Conservation (phyloP, 2,113 vertebrate genomes). For the Hippocampus guttulatus region DNA sequence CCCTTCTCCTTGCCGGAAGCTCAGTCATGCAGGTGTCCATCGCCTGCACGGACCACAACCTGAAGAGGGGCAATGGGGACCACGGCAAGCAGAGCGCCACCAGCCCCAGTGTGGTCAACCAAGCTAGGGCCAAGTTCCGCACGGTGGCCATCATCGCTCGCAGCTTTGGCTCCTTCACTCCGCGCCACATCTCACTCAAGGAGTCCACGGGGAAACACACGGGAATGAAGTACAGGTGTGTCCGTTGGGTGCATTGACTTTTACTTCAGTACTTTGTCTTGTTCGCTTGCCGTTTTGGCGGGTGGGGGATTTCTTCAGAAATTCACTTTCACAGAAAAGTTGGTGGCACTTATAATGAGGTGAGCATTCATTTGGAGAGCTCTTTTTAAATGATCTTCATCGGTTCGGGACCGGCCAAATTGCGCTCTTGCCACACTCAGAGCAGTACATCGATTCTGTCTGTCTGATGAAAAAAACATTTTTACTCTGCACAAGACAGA, state of each 20-base stretch:
- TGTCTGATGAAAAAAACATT: no score
- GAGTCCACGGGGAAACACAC: constrained; percentile 98
- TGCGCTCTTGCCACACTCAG: no score
- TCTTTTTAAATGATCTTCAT: background rate
- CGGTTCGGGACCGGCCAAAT: no score
- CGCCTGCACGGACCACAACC: constrained; percentile 95
- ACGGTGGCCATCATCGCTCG: constrained; percentile 97
- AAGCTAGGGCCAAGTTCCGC: constrained; percentile 91
- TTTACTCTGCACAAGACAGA: no score
- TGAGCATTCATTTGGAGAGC: no score
- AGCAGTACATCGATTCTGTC: no score
- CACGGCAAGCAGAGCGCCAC: constrained; percentile 89
- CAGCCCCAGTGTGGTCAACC: constrained; percentile 90
- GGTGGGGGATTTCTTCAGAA: background rate
- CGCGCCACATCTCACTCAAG: constrained; percentile 95
- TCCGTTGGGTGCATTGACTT: background rate
- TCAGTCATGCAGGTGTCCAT: constrained; percentile 97
- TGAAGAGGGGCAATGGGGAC: constrained; percentile 94
- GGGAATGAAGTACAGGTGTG: constrained; percentile 99
- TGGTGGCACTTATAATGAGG: background rate
- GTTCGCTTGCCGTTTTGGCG: no score
- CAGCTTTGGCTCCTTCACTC: constrained; percentile 92
- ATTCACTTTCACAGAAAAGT: background rate
- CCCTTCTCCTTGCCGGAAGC: constrained; percentile 5
- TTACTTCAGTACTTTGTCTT: no score